These are phyloP conservation scores for Porites divaricata DNA, from an alignment of 92 coral and sea anemone genomes.

Conservation along the genomic window DNA sequence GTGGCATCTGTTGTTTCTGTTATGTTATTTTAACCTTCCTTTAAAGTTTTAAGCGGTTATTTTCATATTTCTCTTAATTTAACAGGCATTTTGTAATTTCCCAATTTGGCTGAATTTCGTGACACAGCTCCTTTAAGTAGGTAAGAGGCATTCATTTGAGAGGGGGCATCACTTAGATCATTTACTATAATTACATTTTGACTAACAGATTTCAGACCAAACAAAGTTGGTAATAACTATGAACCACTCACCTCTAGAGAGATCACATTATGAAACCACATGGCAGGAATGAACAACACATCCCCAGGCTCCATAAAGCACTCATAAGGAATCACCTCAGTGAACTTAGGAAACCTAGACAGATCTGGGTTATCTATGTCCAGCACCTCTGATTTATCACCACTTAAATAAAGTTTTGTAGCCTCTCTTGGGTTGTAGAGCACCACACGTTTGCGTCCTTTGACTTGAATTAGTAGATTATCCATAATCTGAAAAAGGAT, in stretches of 20 bases:
- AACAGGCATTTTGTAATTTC: too few species aligned
- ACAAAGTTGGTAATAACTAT: too few species aligned
- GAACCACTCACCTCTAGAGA: slow-evolving; percentile 49
- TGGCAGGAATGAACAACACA: slow-evolving; percentile 80
- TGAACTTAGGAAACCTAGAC: slow-evolving; percentile 66
- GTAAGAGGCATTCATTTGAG: too few species aligned
- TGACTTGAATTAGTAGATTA: slow-evolving; percentile 76
- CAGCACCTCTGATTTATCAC: slow-evolving; percentile 84
- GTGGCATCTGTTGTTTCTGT: too few species aligned
- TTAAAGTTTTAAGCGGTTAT: too few species aligned
- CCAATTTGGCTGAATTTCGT: too few species aligned
- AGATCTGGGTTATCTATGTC: slow-evolving; percentile 82
- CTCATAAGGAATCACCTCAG: slow-evolving; percentile 60
- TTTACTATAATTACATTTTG: too few species aligned
- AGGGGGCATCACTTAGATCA: too few species aligned
- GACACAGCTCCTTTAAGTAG: too few species aligned
- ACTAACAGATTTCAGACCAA: too few species aligned
- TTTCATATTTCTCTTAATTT: too few species aligned
- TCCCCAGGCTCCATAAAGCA: slow-evolving; percentile 82
- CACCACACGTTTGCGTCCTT: slow-evolving; percentile 80
- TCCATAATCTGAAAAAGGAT: slow-evolving; percentile 74
- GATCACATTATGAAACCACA: slow-evolving; percentile 91
- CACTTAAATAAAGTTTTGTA: slow-evolving; percentile 79
- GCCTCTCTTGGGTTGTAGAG: slow-evolving; percentile 85
- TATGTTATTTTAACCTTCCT: too few species aligned